A percentile compares a stretch with the other conserved stretches of the same genome.
Evolutionary conservation across 2,797 vertebrate genomes (phyloP).

Genomic region (Iguana delicatissima): DNA sequence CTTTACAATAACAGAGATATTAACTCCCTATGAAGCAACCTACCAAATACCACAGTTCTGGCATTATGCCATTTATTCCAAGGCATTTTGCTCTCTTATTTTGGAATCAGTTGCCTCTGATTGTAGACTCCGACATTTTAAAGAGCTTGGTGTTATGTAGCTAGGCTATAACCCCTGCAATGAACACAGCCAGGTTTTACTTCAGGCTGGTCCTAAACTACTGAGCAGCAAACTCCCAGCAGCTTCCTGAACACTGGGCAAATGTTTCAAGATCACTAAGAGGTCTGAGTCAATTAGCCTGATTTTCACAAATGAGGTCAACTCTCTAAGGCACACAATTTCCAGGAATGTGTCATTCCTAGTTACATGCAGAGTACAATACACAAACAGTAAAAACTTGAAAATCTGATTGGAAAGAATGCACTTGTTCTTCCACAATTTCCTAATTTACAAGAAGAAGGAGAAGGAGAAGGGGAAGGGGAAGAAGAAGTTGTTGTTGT

Average conservation of each 20-base stretch:
- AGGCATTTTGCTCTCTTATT: background rate
- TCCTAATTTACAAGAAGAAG: background rate
- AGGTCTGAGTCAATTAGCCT: background rate
- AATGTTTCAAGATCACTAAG: constrained; percentile 51
- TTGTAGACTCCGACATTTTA: background rate
- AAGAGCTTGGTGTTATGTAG: background rate
- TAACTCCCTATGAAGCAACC: background rate
- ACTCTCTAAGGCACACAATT: background rate
- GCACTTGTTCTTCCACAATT: background rate
- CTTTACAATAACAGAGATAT: too few relatives aligned
- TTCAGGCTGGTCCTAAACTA: background rate
- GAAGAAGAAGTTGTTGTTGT: too few relatives aligned
- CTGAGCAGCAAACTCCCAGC: background rate
- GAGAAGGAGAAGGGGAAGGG: too few relatives aligned
- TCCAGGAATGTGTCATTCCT: background rate
- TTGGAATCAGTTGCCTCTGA: background rate
- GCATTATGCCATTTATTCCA: background rate
- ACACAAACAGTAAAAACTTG: too few relatives aligned
- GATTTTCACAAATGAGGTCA: constrained; percentile 36
- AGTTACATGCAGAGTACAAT: background rate
- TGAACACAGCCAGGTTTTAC: background rate
- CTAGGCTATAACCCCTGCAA: background rate
- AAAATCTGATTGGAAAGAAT: background rate
- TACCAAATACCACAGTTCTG: background rate
- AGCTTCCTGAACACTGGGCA: constrained; percentile 40